Evolutionary conservation across 2,888 invertebrate species (phyloP).

Genomic region (Pammene aurita): DNA sequence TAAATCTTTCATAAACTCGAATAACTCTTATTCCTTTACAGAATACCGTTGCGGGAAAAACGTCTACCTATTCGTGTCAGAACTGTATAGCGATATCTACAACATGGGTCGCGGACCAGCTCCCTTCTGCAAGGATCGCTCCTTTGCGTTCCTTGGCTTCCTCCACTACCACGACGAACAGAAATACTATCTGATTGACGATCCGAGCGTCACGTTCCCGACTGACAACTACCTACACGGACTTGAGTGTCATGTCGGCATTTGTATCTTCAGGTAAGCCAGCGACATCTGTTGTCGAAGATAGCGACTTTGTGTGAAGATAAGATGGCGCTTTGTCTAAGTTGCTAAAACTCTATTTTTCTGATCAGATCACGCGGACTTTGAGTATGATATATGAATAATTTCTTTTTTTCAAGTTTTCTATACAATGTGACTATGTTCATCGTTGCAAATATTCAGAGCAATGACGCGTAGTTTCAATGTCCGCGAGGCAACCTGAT

Average conservation of each 20-base stretch:
- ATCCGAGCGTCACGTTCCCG: constrained; percentile 72
- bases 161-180: constrained; percentile 72
- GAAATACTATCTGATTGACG: constrained; percentile 73
- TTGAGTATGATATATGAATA: too few species aligned
- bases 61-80: constrained; percentile 74
- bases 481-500: too few species aligned
- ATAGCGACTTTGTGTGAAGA: too few species aligned
- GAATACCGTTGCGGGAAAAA: constrained; percentile 78
- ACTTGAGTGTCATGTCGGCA: constrained; percentile 70
- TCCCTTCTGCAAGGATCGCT: constrained; percentile 73
- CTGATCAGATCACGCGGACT: too few species aligned
- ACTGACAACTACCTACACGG: constrained; percentile 76
- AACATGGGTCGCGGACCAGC: constrained; percentile 69
- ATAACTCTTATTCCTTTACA: constrained; percentile 47
- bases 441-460: too few species aligned
- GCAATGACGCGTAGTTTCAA: too few species aligned
- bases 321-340: too few species aligned
- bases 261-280: constrained; percentile 72
- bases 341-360: too few species aligned
- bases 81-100: constrained; percentile 76
- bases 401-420: too few species aligned
- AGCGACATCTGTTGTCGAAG: neutral
- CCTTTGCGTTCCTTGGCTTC: constrained; percentile 75
- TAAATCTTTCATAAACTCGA: too few species aligned
- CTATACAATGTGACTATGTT: too few species aligned